phyloP scores from a whole-genome alignment of 2,888 invertebrate genomes.

The Ischnus inquisitorius region DNA sequence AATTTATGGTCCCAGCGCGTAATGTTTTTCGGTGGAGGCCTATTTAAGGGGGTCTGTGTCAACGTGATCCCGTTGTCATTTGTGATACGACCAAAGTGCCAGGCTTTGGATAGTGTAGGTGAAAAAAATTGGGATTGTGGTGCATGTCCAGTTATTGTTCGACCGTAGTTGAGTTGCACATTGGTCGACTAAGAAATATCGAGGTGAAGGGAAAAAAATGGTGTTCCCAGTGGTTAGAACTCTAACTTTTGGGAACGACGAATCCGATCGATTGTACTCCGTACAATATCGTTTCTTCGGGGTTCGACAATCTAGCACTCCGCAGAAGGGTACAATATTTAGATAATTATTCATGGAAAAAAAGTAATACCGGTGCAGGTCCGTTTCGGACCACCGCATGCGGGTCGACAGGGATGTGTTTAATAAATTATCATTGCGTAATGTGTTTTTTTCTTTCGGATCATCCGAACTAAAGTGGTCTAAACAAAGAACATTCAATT shows the following conservation, averaged over 20 bases:
- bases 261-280: constrained; percentile 19
- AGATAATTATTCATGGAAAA: constrained; percentile 39
- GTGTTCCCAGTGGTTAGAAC: not conserved
- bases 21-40: not conserved
- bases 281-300: not conserved
- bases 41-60: not conserved
- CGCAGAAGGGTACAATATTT: not conserved
- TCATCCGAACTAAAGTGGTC: constrained; percentile 10
- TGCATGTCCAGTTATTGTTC: constrained; percentile 4
- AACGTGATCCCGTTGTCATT: not conserved
- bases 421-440: constrained; percentile 4
- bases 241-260: not conserved
- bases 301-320: not conserved
- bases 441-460: constrained; percentile 23
- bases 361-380: constrained; percentile 34
- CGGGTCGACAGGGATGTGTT: constrained; percentile 11
- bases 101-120: not conserved
- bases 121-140: not conserved
- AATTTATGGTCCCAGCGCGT: not conserved
- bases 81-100: not conserved
- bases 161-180: constrained; percentile 7
- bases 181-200: not conserved
- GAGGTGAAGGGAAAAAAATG: not conserved
- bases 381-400: constrained; percentile 34
- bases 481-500: not conserved